Evolutionary conservation across 2,888 invertebrate species (phyloP).

Genomic region (Panopea generosa): DNA sequence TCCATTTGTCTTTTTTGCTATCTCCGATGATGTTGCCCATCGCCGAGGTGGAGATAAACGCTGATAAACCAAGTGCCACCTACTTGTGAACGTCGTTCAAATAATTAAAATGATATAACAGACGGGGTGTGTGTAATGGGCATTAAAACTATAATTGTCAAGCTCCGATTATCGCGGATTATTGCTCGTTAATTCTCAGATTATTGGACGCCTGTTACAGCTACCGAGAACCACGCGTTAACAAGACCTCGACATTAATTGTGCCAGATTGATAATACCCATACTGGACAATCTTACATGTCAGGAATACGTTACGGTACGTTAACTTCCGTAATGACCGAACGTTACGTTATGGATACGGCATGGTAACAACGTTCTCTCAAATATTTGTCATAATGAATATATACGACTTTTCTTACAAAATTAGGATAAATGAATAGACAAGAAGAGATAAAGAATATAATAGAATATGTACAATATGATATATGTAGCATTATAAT

Average conservation of each 20-base stretch:
- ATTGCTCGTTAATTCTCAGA: slow-evolving; percentile 46
- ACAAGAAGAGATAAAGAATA: not conserved
- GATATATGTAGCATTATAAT: not conserved
- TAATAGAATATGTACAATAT: not conserved
- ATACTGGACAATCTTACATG: slow-evolving; percentile 24
- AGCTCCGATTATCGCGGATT: slow-evolving; percentile 42
- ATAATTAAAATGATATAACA: slow-evolving; percentile 65
- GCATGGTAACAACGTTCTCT: not conserved
- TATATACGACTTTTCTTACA: not conserved
- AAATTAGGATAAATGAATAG: not conserved
- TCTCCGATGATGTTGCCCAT: slow-evolving; percentile 19
- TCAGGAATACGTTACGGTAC: slow-evolving; percentile 50
- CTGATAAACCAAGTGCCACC: slow-evolving; percentile 45
- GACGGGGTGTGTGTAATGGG: slow-evolving; percentile 39
- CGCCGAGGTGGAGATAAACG: slow-evolving; percentile 12
- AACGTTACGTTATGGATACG: not conserved
- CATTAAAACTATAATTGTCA: slow-evolving; percentile 57
- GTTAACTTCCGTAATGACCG: slow-evolving; percentile 18
- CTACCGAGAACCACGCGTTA: not conserved
- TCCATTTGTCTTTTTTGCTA: slow-evolving; percentile 14
- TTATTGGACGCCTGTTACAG: slow-evolving; percentile 25
- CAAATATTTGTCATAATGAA: not conserved
- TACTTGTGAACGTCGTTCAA: slow-evolving; percentile 42
- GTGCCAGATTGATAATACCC: slow-evolving; percentile 13
- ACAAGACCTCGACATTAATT: slow-evolving; percentile 37